Evolutionary conservation across 2,888 invertebrate genomes (phyloP).

Genomic region (Pteria penguin): DNA sequence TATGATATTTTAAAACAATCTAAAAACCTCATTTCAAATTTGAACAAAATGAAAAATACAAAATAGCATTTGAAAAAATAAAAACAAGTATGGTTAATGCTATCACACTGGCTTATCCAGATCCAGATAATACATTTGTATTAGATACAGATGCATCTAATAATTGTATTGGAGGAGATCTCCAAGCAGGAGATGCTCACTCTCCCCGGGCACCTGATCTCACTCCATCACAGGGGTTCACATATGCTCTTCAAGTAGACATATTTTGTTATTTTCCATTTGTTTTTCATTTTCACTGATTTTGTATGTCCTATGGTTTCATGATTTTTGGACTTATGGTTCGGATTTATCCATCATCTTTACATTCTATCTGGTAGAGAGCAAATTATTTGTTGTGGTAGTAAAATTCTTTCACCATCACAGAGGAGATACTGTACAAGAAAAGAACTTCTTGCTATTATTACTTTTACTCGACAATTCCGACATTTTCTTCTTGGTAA

Average conservation of each 20-base stretch:
- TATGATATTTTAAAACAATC: slow-evolving; percentile 22
- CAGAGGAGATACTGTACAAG: slow-evolving; percentile 35
- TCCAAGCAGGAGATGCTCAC: no score
- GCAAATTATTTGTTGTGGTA: neutral
- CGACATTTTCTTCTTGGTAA: slow-evolving; percentile 29
- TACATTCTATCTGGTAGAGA: neutral
- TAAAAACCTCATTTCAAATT: no score
- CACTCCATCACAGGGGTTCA: no score
- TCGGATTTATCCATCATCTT: no score
- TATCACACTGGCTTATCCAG: neutral
- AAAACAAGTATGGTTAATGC: neutral
- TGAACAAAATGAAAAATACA: neutral
- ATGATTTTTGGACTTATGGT: no score
- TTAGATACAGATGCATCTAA: slow-evolving; percentile 27
- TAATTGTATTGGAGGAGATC: slow-evolving; percentile 1
- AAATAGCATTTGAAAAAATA: neutral
- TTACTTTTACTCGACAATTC: slow-evolving; percentile 30
- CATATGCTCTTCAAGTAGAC: no score
- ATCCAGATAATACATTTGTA: neutral
- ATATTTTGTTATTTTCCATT: no score
- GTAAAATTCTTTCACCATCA: slow-evolving; percentile 41
- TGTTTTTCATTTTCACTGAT: no score
- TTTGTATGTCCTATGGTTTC: no score
- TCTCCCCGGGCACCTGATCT: no score
- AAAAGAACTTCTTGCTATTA: slow-evolving; percentile 36